Conservation (phyloP, 2,797 vertebrate genomes). For the Poecilia velifera region DNA sequence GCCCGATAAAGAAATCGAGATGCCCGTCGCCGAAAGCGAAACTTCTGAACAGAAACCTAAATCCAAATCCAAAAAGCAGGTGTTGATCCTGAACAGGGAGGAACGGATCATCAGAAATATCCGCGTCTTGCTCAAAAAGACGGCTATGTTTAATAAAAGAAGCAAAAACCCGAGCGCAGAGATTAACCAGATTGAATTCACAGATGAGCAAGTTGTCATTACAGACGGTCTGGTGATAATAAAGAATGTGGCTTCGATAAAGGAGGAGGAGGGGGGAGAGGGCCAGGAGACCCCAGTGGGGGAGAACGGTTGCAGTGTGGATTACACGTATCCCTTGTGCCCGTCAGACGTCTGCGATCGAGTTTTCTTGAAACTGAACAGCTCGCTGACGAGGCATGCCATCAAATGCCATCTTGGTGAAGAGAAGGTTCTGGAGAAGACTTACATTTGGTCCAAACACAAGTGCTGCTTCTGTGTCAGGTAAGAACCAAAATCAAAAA, state of each 20-base stretch:
- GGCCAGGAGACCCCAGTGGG: slow-evolving; percentile 11
- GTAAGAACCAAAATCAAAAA: slow-evolving; percentile 50
- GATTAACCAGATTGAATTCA: slow-evolving; percentile 48
- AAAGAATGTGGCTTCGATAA: slow-evolving; percentile 21
- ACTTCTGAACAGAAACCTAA: slow-evolving; percentile 27
- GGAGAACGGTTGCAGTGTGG: slow-evolving; percentile 45
- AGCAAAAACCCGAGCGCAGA: slow-evolving; percentile 37
- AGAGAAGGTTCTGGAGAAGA: slow-evolving; percentile 88
- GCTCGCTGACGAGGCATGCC: slow-evolving; percentile 86
- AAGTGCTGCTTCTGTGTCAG: slow-evolving; percentile 90
- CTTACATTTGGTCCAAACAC: slow-evolving; percentile 89
- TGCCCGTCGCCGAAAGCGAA: slow-evolving; percentile 6
- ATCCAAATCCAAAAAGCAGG: slow-evolving; percentile 27
- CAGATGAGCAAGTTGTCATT: slow-evolving; percentile 72
- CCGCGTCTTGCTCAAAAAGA: slow-evolving; percentile 71
- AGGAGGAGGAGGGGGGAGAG: slow-evolving; percentile 18
- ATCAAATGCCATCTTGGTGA: slow-evolving; percentile 88
- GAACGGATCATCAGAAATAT: slow-evolving; percentile 74
- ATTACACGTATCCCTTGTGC: slow-evolving; percentile 72
- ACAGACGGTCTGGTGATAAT: slow-evolving; percentile 60
- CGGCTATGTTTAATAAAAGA: slow-evolving; percentile 55
- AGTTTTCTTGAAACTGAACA: slow-evolving; percentile 80
- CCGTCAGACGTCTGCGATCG: slow-evolving; percentile 86
- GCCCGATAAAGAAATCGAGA: slow-evolving; percentile 26
- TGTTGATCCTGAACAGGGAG: slow-evolving; percentile 60